These are phyloP conservation scores for Myotis myotis DNA, from an alignment of 2,797 vertebrate species.

Conservation along the genomic window DNA sequence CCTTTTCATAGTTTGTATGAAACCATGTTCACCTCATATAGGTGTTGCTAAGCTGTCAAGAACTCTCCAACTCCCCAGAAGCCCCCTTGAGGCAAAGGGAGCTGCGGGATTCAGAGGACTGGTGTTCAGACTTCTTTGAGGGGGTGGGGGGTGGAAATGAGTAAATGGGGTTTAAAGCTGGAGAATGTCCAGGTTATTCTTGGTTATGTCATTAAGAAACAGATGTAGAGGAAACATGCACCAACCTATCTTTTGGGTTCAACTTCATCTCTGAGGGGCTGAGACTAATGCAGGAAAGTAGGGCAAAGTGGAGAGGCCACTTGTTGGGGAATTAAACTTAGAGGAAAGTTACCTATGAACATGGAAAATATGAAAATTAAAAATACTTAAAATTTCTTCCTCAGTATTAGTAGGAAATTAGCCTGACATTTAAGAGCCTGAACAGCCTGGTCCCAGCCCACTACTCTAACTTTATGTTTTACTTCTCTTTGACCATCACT, in stretches of 20 bases:
- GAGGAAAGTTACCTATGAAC: conserved; percentile 3
- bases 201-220: background rate
- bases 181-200: background rate
- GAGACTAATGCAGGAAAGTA: background rate
- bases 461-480: background rate
- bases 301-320: background rate
- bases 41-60: conserved; percentile 10
- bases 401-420: background rate
- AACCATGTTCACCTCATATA: conserved; percentile 26
- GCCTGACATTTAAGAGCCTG: background rate
- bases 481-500: background rate
- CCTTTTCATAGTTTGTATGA: conserved; percentile 30
- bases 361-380: background rate
- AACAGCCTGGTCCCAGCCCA: background rate
- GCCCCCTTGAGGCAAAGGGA: background rate
- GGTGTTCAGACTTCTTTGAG: background rate
- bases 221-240: conserved; percentile 2
- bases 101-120: background rate
- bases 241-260: conserved; percentile 21
- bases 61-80: conserved; percentile 17
- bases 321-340: background rate
- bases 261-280: background rate
- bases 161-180: background rate
- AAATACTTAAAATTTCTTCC: conserved; percentile 15
- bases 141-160: background rate